Evolutionary conservation across 2,797 vertebrate species (phyloP).

Genomic region (Sebastes itinus): DNA sequence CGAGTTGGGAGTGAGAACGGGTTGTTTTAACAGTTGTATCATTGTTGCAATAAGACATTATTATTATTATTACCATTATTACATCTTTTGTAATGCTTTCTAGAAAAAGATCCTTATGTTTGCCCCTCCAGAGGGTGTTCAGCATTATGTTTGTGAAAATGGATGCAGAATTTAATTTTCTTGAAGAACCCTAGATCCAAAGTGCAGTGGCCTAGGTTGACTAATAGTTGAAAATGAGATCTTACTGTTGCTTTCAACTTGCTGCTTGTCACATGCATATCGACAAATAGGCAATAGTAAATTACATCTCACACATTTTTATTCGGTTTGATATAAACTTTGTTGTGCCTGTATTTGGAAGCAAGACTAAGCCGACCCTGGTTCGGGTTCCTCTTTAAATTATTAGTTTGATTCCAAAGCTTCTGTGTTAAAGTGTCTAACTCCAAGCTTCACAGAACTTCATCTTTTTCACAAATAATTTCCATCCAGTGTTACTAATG

Average conservation of each 20-base stretch:
- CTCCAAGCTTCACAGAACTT: not conserved
- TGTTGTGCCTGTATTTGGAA: not conserved
- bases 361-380: not conserved
- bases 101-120: not conserved
- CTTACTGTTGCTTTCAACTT: not conserved
- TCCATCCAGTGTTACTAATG: slow-evolving; percentile 7
- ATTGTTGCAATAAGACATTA: not conserved
- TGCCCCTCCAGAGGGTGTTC: not conserved
- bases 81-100: not conserved
- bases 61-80: too few relatives aligned
- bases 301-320: not conserved
- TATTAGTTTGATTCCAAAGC: not conserved
- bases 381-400: not conserved
- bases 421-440: not conserved
- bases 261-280: not conserved
- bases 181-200: not conserved
- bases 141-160: not conserved
- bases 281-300: not conserved
- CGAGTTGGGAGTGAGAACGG: too few relatives aligned
- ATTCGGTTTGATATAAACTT: not conserved
- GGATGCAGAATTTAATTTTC: not conserved
- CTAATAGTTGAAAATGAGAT: not conserved
- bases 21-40: not conserved
- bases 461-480: not conserved
- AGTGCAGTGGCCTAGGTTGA: not conserved